Percentiles rank a stretch among this genome's conserved stretches.
Conservation (phyloP, 1,140 invertebrate species). For the Pachyrhynchus sulphureomaculatus region DNA sequence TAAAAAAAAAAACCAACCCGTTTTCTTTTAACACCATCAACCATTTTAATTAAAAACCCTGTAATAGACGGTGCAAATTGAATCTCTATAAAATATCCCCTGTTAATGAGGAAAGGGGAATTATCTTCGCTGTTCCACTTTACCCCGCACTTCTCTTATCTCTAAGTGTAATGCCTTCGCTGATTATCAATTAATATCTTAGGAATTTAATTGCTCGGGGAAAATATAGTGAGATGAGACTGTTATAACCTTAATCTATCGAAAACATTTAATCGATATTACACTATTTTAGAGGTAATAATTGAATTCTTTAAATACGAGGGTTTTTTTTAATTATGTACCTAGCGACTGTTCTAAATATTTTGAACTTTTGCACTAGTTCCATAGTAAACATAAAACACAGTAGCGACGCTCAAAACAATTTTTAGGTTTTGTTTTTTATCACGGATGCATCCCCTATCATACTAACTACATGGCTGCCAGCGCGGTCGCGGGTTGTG, state of each 20-base stretch:
- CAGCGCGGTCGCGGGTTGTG: no score
- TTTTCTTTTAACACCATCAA: not conserved
- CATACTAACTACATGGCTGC: no score
- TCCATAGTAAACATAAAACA: no score
- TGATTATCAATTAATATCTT: slow-evolving; percentile 24
- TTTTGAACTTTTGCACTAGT: no score
- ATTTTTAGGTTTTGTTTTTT: no score
- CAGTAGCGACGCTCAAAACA: no score
- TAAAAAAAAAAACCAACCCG: not conserved
- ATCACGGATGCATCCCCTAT: no score
- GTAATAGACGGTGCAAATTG: slow-evolving; percentile 18
- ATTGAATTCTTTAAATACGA: no score
- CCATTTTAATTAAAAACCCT: slow-evolving; percentile 27
- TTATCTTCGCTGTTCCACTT: slow-evolving; percentile 6
- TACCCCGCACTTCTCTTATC: slow-evolving; percentile 14
- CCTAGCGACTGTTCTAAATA: no score
- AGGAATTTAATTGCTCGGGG: slow-evolving; percentile 23
- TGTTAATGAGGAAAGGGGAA: slow-evolving; percentile 26
- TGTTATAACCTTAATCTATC: not conserved
- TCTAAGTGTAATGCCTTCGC: slow-evolving; percentile 22
- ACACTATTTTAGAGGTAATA: no score
- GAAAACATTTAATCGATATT: no score
- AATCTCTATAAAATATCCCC: slow-evolving; percentile 27
- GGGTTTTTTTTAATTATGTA: no score
- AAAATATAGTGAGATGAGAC: not conserved